Base-by-base conservation (phyloP, 2,888 invertebrate genomes). In the Orchestes rusci region DNA sequence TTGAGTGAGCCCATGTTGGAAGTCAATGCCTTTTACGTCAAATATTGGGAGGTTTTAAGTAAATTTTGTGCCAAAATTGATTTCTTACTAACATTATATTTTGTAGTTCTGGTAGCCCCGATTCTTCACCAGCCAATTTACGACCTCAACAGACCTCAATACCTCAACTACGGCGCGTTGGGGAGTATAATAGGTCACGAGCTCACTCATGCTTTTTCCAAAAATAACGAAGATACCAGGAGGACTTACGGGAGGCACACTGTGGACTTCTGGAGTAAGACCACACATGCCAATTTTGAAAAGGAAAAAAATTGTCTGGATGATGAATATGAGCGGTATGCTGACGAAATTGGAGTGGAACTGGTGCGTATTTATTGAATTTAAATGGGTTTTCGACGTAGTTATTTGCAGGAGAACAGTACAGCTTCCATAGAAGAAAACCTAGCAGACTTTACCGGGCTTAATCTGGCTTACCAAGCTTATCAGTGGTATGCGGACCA, bases 381-480 rank as follows among this genome's bases (percentile, higher is more conserved):
- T 27, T 16, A n/a, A 2, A 15, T 12, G 27, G 2, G 2, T 4
- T 16, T 27, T n/a, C 2, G n/a, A 38, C 8, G 15, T 27, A 38
- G 16, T 30, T 16, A 8, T 28, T 37, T 37, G 10, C 12, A 88
- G 88, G 63, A 91, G 34, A 89, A 91, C 60, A 91, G 91, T 35
- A 79, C 86, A 39, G 29, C 27, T 31, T 82, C 89, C 0, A 83
- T 89, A 63, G 88, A 88, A 10, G 92, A 93, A 65, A 92, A 92
- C 64, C 85, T 93, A 39, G 91, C 92, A 0, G 93, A 93, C 63
- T 90, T 90, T 61, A 89, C 88, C 1, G 93, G 92, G 0, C 77
- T 90, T 50, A 89, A 89, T 61, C 82, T 87, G 59, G 87, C 92
- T 0, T 93, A 91, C 65, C 73, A 76, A 53, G 90, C 88, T 1